These are phyloP conservation scores for Chorisops tibialis DNA, from an alignment of 2,888 invertebrate species.

Conservation along the genomic window DNA sequence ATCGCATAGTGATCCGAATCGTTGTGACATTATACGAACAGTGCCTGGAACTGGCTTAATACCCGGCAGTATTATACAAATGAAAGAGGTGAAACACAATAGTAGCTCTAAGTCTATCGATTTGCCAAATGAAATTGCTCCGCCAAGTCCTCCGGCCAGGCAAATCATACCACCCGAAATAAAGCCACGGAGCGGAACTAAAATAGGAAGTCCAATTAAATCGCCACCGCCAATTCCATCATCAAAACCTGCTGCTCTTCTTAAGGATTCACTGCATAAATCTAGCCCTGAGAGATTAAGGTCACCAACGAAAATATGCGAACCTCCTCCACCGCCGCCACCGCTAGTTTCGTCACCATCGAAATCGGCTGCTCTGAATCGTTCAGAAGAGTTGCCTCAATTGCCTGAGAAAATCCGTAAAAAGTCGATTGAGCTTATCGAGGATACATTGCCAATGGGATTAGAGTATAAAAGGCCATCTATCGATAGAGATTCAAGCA, in stretches of 20 bases:
- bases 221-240: conserved; percentile 51
- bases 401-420: conserved; percentile 49
- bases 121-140: conserved; percentile 35
- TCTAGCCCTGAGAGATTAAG: conserved; percentile 46
- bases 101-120: conserved; percentile 17
- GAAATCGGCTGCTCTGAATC: conserved; percentile 32
- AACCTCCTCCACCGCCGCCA: conserved; percentile 41
- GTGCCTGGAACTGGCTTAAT: conserved; percentile 56
- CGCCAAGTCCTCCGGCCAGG: conserved; percentile 48
- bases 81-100: conserved; percentile 16
- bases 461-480: conserved; percentile 44
- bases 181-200: conserved; percentile 45
- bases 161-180: conserved; percentile 49
- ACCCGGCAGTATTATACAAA: conserved; percentile 47
- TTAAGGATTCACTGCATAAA: conserved; percentile 39
- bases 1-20: conserved; percentile 64
- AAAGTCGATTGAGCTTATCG: conserved; percentile 45
- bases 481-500: conserved; percentile 37
- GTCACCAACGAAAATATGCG: conserved; percentile 46
- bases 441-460: conserved; percentile 21
- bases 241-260: conserved; percentile 41
- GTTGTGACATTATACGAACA: conserved; percentile 52
- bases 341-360: conserved; percentile 23
- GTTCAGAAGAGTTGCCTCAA: conserved; percentile 35
- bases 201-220: conserved; percentile 50